Evolutionary conservation across 2,888 invertebrate genomes (phyloP), one percentile per base, ranked within the genome.

Genomic region (Strigamia crassipes): DNA sequence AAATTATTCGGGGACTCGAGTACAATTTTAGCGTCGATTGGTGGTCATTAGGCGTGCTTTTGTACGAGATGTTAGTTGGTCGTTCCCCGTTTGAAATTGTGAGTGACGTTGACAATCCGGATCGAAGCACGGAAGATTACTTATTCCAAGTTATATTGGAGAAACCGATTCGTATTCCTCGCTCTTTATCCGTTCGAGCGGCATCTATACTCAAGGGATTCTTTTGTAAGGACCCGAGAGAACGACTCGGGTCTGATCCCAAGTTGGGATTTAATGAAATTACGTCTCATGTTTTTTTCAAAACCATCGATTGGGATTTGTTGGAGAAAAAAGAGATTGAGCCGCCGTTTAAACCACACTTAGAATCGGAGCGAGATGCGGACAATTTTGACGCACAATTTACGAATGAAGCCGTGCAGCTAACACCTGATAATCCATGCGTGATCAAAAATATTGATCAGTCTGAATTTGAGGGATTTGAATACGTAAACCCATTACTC

Each of bases 311-410:
- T 89, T 99, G 99, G 99, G 97, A 97, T 88, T 92, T 95, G 95
- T 90, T 99, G 90, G 97, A 98, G 89, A 94, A 95, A 89, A 97
- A 97, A 89, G 97, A 98, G 90, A 96, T 99, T 87, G 92, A 94
- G 84, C 99, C 99, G 83, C 99, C 99, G 85, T 99, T 98, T 90
- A 96, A 96, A 90, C 99, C 99, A 86, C 92, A 95, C 85, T 92
- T 99, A 89, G 94, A 96, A 88, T 95, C 95, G 83, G 99, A 99
- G 89, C 91, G 97, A 83, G 99, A 99, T 91, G 92, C 99, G 88
- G 97, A 97, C 87, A 98, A 99, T 91, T 99, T 99, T 92, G 99
- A 99, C 87, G 97, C 97, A 2, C 97, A 98, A 90, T 99, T 99
- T 91, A 99, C 98, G 85, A 96, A 96, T 88, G 98, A 99, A 89